Conservation (phyloP, 2,888 invertebrate species). For the Bibio marci region DNA sequence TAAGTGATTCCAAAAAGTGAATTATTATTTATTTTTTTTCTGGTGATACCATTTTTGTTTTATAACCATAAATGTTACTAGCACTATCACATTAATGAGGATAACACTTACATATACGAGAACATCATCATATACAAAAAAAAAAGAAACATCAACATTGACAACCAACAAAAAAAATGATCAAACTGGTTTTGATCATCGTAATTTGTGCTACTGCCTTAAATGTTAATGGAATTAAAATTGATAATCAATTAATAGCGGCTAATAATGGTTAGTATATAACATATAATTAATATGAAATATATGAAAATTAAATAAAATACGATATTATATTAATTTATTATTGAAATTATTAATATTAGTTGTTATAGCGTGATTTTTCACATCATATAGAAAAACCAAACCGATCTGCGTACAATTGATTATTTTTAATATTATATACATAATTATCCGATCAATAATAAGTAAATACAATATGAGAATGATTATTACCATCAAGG, state of each 20-base stretch:
- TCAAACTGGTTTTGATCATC: constrained; percentile 1
- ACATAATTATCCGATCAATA: background rate
- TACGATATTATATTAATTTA: no score
- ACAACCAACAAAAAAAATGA: constrained; percentile 2
- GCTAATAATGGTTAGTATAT: constrained; percentile 25
- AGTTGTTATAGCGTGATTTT: background rate
- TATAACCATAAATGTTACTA: no score
- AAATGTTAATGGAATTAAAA: constrained; percentile 15
- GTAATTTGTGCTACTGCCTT: constrained; percentile 3
- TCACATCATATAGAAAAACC: background rate
- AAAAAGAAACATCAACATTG: no score
- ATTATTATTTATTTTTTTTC: no score
- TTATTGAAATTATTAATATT: no score
- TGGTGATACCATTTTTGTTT: no score
- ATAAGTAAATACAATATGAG: no score
- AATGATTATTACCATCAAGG: no score
- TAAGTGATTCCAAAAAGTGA: no score
- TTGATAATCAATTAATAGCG: constrained; percentile 27
- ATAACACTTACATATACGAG: no score
- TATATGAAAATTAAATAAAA: no score
- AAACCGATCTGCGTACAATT: background rate
- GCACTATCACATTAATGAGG: no score
- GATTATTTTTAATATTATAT: background rate
- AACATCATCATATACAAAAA: background rate
- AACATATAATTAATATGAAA: background rate